Base-by-base conservation (phyloP, 2,888 invertebrate genomes). In the Apodemia zela region DNA sequence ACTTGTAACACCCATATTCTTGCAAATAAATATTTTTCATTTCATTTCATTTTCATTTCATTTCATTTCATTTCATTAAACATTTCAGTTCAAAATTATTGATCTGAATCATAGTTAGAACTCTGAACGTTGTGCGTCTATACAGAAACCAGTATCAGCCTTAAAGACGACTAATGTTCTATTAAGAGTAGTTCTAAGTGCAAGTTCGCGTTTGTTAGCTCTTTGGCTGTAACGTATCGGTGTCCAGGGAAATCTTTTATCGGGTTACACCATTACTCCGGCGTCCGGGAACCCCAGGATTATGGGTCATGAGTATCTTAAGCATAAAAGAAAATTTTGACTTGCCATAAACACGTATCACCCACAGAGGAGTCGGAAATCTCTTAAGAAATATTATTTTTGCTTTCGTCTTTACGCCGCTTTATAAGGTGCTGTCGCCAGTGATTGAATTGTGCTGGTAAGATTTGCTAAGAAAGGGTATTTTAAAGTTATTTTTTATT, bases 201-300 rank as follows among this genome's bases (percentile, higher is more conserved):
- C 57, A 42, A 51, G 59, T 64, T 66, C 61, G 59, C 64, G 57
- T 63, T 61, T 65, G 45, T 65, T 57, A 66, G 61, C 69, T 68
- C 71, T 63, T 66, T 57, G 67, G 65, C 67, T 71, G 71, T 72
- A 72, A 77, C 70, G 72, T 75, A 80, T 77, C 70, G 75, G 70
- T 78, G 78, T 75, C 83, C 70, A 77, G 89, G 89, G 89, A 89
- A 89, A 89, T 89, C 86, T 88, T 86, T 87, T 87, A 89, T 89
- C 82, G 84, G 84, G 87, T 86, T 74, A 84, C 75, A 75, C 84
- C 81, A 88, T 89, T 87, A 87, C 66, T 68, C 59, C 59, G 59
- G 58, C 65, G 67, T 70, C 63, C 60, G 62, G 63, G 67, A 67
- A 70, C 62, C 45, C 45, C 58, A 18, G 63, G 63, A 65, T 67